A percentile compares a stretch with the other conserved stretches of the same genome.
These are phyloP conservation scores for Onthophagus sagittarius DNA, from an alignment of 2,888 invertebrate species.

Conservation along the genomic window DNA sequence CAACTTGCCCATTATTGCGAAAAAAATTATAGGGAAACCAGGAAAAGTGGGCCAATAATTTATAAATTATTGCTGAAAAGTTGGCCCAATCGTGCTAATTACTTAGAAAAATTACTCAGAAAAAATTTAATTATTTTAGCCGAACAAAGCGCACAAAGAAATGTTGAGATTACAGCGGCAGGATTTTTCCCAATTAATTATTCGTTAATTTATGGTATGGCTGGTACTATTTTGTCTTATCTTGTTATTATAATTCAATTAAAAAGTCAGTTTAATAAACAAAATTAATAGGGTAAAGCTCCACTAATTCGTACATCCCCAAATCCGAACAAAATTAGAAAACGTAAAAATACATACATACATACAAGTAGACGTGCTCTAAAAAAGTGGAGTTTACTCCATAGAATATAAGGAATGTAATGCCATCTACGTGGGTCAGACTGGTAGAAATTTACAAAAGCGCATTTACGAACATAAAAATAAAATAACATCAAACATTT, in stretches of 20 bases:
- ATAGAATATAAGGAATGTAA: too few relatives aligned
- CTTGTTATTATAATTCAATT: conserved; percentile 25
- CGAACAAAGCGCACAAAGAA: conserved; percentile 2
- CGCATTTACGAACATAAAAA: too few relatives aligned
- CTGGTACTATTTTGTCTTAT: conserved; percentile 26
- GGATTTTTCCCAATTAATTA: conserved; percentile 26
- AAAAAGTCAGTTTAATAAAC: conserved; percentile 3
- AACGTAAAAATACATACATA: too few relatives aligned
- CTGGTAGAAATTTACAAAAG: too few relatives aligned
- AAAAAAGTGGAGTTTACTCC: too few relatives aligned
- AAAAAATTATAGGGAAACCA: background rate
- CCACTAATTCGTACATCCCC: too few relatives aligned
- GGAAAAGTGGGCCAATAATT: background rate
- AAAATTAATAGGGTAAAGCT: background rate
- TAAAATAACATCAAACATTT: too few relatives aligned
- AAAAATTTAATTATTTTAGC: background rate
- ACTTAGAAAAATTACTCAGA: background rate
- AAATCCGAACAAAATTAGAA: too few relatives aligned
- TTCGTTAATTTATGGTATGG: conserved; percentile 21
- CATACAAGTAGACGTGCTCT: too few relatives aligned
- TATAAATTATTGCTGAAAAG: background rate
- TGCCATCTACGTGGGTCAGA: too few relatives aligned
- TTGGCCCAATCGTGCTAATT: background rate
- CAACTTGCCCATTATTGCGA: background rate
- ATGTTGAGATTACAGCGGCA: conserved; percentile 23